phyloP scores from a whole-genome alignment of 64 coral and sea anemone species.

The Orbicella faveolata region DNA sequence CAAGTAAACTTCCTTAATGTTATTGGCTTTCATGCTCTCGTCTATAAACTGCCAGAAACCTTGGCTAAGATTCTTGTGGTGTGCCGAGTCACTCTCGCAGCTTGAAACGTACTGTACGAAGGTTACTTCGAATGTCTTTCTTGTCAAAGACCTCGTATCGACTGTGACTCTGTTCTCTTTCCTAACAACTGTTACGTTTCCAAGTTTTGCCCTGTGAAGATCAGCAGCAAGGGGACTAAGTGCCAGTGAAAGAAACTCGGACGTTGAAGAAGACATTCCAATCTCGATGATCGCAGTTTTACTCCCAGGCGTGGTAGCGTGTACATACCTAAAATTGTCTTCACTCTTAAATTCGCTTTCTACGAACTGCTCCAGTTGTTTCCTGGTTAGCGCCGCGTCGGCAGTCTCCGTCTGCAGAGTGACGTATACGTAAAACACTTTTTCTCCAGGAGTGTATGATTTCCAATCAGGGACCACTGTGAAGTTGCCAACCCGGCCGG shows the following conservation, averaged over 20 bases:
- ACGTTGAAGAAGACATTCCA: conserved; percentile 4
- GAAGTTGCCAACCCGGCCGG: conserved; percentile 2
- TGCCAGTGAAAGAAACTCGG: background rate
- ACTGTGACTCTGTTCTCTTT: background rate
- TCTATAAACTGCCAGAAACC: conserved; percentile 5
- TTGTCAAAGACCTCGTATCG: conserved; percentile 7
- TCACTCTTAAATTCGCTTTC: background rate
- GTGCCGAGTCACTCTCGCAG: background rate
- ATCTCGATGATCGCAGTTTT: conserved; percentile 5
- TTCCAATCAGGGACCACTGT: conserved; percentile 20
- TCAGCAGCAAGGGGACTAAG: background rate
- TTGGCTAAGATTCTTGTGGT: conserved; percentile 6
- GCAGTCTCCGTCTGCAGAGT: background rate
- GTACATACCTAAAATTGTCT: conserved; percentile 1
- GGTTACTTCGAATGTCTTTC: conserved; percentile 15
- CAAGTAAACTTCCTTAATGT: background rate
- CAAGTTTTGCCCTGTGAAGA: background rate
- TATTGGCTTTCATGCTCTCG: background rate
- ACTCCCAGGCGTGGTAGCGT: background rate
- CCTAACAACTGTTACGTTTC: background rate
- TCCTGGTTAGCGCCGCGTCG: background rate
- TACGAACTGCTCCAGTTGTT: background rate
- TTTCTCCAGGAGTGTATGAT: conserved; percentile 28
- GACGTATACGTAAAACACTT: background rate
- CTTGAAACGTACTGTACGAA: conserved; percentile 10